Percentiles rank a stretch among this genome's conserved stretches.
These are phyloP conservation scores for Hemistola chrysoprasaria DNA, from an alignment of 2,888 invertebrate genomes.

Conservation along the genomic window DNA sequence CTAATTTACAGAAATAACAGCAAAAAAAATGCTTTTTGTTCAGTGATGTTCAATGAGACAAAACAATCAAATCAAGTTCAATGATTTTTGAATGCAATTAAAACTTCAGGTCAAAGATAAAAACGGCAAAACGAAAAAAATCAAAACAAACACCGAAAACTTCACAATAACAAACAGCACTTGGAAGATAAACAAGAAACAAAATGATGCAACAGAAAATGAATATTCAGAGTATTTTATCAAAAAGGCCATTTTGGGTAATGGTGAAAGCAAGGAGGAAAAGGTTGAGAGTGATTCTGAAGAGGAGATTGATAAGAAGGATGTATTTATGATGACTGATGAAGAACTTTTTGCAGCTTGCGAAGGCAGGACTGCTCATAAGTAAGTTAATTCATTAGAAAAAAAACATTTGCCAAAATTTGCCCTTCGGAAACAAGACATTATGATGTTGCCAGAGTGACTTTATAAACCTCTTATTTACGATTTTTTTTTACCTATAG, in stretches of 20 bases:
- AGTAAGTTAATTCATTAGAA: constrained; percentile 77
- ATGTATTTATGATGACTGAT: constrained; percentile 83
- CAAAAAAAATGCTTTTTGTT: no score
- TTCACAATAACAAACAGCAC: constrained; percentile 67
- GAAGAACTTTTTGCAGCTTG: constrained; percentile 91
- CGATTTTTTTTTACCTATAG: no score
- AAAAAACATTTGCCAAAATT: no score
- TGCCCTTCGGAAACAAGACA: no score
- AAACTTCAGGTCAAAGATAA: constrained; percentile 59
- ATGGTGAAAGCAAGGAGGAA: constrained; percentile 51
- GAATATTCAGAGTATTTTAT: constrained; percentile 66
- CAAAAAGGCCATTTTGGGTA: constrained; percentile 57
- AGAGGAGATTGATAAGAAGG: constrained; percentile 42
- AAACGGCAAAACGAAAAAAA: constrained; percentile 68
- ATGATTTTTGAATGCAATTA: neutral
- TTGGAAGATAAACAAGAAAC: constrained; percentile 60
- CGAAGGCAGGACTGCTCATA: constrained; percentile 92
- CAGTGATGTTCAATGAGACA: no score
- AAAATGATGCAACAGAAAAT: constrained; percentile 36
- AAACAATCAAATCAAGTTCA: no score
- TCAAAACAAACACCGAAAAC: constrained; percentile 59
- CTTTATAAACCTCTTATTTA: no score
- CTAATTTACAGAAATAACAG: no score
- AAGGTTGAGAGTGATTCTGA: constrained; percentile 52
- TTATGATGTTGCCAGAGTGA: no score